Conservation (phyloP, 2,113 vertebrate genomes). For the Sterrhoptilus dennistouni region DNA sequence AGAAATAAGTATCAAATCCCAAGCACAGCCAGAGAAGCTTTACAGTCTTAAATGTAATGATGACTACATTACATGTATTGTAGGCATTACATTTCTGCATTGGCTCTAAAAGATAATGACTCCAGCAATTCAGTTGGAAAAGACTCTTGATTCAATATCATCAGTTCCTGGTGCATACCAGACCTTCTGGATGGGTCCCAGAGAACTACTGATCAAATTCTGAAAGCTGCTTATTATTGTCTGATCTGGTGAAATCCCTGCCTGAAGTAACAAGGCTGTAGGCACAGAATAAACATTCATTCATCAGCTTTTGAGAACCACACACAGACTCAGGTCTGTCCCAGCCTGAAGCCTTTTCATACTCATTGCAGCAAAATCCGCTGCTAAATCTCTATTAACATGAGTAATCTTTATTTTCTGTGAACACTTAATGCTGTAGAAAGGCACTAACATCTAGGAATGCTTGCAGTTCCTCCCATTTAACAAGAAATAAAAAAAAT, state of each 20-base stretch:
- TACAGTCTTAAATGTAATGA: neutral
- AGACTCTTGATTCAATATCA: neutral
- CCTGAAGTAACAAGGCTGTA: neutral
- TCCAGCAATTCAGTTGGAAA: neutral
- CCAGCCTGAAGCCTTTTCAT: neutral
- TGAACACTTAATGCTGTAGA: neutral
- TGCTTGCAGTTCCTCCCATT: neutral
- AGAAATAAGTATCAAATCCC: neutral
- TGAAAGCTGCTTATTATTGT: neutral
- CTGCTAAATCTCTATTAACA: neutral
- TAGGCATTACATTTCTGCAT: neutral
- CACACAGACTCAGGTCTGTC: accelerated
- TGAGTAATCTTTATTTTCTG: neutral
- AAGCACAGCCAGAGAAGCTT: neutral
- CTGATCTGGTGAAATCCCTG: neutral
- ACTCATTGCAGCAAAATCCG: neutral
- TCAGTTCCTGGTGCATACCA: neutral
- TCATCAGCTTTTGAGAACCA: neutral
- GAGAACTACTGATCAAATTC: neutral
- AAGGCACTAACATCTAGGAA: neutral
- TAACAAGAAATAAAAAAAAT: neutral
- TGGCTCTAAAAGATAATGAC: accelerated
- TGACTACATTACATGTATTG: neutral
- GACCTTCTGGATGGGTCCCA: neutral
- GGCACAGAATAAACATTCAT: neutral